Percentiles rank a stretch among this genome's conserved stretches.
phyloP scores from a whole-genome alignment of 2,797 vertebrate species.

The Sebastes itinus region DNA sequence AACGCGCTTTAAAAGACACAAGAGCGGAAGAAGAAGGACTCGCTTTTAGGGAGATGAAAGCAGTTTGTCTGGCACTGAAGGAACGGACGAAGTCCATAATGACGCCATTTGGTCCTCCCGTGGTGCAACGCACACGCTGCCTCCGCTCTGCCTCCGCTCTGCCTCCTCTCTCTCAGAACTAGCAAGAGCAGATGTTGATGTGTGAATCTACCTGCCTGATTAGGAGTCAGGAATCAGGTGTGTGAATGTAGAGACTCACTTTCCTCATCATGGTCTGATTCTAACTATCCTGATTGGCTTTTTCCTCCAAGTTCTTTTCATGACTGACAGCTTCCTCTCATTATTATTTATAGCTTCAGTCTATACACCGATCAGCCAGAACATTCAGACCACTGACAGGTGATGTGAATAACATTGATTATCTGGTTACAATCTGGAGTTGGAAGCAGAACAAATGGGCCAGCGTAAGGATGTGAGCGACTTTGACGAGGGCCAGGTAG shows the following conservation, averaged over 20 bases:
- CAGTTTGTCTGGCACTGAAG: conserved; percentile 11
- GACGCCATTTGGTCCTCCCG: conserved; percentile 54
- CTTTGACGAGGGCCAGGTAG: too few species aligned
- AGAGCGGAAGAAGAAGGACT: conserved; percentile 1
- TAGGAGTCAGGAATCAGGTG: conserved; percentile 2
- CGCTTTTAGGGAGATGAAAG: conserved; percentile 54
- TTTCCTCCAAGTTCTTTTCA: background rate
- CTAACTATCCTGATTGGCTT: background rate
- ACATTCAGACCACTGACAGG: too few species aligned
- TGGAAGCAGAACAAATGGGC: too few species aligned
- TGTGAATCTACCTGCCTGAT: conserved; percentile 18
- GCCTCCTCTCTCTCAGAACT: conserved; percentile 42
- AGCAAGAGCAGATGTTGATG: conserved; percentile 62
- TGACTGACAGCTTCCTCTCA: conserved; percentile 19
- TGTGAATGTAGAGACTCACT: background rate
- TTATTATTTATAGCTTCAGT: conserved; percentile 25
- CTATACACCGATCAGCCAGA: background rate
- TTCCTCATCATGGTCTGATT: background rate
- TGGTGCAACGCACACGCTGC: conserved; percentile 54
- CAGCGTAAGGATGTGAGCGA: too few species aligned
- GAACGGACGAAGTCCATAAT: conserved; percentile 41
- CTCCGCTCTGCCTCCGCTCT: conserved; percentile 27
- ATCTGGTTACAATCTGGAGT: too few species aligned
- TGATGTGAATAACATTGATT: too few species aligned
- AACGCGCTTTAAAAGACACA: background rate